Conservation (phyloP, 2,797 vertebrate genomes). For the Syngnathus acus region DNA sequence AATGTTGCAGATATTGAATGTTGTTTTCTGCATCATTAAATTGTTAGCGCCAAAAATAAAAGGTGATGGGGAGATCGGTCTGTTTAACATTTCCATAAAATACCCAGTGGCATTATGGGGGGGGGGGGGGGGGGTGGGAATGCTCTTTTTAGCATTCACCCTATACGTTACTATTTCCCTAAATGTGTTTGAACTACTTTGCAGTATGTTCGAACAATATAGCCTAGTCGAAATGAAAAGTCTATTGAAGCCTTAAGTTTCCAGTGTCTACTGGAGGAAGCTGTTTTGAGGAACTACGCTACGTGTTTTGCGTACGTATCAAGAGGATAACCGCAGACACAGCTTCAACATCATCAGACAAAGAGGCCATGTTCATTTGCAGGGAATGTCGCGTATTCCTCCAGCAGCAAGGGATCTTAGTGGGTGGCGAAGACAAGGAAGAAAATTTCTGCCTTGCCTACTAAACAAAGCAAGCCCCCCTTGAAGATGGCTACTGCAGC, state of each 20-base stretch:
- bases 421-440: constrained; percentile 26
- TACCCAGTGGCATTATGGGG: no score
- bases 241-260: background rate
- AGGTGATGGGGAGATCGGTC: no score
- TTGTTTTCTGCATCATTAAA: no score
- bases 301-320: background rate
- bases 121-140: no score
- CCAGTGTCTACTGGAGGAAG: background rate
- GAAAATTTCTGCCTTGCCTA: constrained; percentile 21
- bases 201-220: no score
- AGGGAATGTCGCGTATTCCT: constrained; percentile 12
- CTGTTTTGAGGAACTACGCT: background rate
- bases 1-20: no score
- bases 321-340: background rate
- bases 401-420: constrained; percentile 15
- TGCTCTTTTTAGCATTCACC: no score
- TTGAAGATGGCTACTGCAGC: constrained; percentile 5
- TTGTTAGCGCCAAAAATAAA: no score
- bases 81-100: no score
- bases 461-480: constrained; percentile 39
- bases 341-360: background rate
- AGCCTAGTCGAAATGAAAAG: no score
- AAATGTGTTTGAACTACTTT: no score
- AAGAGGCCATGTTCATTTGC: background rate
- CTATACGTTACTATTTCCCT: no score